Percentiles rank a stretch among this genome's conserved stretches.
Conservation (phyloP, 2,888 invertebrate species). For the Microplitis manilae region DNA sequence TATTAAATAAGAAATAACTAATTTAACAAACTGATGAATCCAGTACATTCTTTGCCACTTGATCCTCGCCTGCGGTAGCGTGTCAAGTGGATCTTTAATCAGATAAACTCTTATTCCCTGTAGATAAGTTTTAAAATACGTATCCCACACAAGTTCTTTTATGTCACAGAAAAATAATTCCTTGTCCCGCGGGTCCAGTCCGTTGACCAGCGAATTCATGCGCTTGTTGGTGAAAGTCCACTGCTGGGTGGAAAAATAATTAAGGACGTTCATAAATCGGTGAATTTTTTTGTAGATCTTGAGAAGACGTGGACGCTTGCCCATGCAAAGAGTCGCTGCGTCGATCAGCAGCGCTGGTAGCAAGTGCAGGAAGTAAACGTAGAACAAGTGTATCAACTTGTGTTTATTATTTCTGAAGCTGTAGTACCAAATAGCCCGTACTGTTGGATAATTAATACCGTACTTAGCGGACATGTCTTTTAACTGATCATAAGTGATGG, state of each 20-base stretch:
- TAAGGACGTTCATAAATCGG: conserved; percentile 80
- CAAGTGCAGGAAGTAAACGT: conserved; percentile 76
- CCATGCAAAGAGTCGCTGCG: conserved; percentile 73
- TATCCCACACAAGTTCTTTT: conserved; percentile 82
- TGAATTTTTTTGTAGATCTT: conserved; percentile 84
- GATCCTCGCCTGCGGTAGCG: conserved; percentile 77
- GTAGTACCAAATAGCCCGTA: conserved; percentile 81
- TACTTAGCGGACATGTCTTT: conserved; percentile 76
- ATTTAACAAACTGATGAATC: conserved; percentile 66
- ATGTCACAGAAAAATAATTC: conserved; percentile 82
- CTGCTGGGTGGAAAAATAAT: conserved; percentile 85
- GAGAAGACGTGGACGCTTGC: conserved; percentile 81
- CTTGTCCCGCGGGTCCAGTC: conserved; percentile 75
- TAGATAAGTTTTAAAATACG: conserved; percentile 80
- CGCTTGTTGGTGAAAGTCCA: conserved; percentile 83
- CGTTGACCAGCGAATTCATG: conserved; percentile 75
- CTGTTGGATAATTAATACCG: conserved; percentile 76
- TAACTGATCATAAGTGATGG: conserved; percentile 84
- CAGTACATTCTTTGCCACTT: conserved; percentile 73
- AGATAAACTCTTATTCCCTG: conserved; percentile 84
- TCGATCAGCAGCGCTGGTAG: conserved; percentile 78
- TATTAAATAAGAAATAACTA: conserved; percentile 59
- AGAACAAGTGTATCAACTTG: conserved; percentile 74
- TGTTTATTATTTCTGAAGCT: conserved; percentile 77
- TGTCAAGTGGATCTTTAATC: conserved; percentile 84